Base-by-base conservation (phyloP, 2,797 vertebrate genomes). In the Vultur gryphus region DNA sequence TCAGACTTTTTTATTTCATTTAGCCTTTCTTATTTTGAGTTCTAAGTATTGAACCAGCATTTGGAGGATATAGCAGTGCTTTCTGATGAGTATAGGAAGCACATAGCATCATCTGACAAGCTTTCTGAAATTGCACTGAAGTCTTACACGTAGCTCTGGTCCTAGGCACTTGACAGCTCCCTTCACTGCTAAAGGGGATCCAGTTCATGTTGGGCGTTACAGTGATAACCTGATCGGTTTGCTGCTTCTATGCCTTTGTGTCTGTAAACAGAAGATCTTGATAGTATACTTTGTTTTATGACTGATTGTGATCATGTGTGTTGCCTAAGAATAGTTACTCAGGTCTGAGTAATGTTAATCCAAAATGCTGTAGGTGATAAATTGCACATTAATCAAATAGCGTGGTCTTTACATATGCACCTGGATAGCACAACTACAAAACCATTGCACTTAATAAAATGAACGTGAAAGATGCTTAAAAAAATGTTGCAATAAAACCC, bases 341-440 rank as follows among this genome's bases (percentile, higher is more conserved):
- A 18, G 16, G 44, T 58, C 33, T 91, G 44, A 83, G 19, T 55
- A 82, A 43, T 15, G 11, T 48, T 89, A 64, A n/a, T 83, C 15
- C 23, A 28, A 55, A 80, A 41, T 65, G 13, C 21, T 81, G 24
- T 19, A 51, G 24, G 25, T 75, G 13, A 52, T 85, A 61, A 70
- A 77, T 29, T 61, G 21, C 46, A 8, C 7, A 12, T 2, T 2
- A 86, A 28, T 28, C 33, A 79, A 58, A 31, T 37, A 75, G 7
- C 1, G 0, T 72, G 24, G 6, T 70, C 26, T 75, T 67, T 75
- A 52, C 2, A 3, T 31, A 12, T 18, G 7, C 17, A 51, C 19
- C 20, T 65, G 35, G 39, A 29, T 51, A 81, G 21, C 26, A 48
- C 10, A 59, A 10, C 21, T 66, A 7, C 7, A 35, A 90, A 62